Conservation (phyloP, 2,888 invertebrate species). For the Mycogona germanica region DNA sequence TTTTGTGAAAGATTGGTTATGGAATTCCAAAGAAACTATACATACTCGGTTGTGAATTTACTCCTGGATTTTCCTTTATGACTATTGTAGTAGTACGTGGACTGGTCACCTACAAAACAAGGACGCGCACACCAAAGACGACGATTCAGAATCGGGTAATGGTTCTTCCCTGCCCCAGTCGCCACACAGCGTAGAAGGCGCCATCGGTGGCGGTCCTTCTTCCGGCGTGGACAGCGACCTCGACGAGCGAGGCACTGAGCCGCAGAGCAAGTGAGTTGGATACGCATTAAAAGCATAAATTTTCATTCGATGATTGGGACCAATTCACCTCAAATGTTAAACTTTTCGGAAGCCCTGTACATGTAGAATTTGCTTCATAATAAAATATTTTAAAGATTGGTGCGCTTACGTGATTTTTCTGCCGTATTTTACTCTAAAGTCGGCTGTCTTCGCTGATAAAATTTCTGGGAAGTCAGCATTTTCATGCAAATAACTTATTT, state of each 20-base stretch:
- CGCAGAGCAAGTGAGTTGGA: conserved; percentile 28
- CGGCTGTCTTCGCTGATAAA: too few species aligned
- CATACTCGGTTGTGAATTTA: not conserved
- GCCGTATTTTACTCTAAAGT: too few species aligned
- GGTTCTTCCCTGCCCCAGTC: conserved; percentile 92
- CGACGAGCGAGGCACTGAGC: conserved; percentile 50
- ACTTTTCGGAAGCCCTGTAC: too few species aligned
- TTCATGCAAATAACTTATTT: conserved; percentile 4
- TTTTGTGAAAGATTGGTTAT: too few species aligned
- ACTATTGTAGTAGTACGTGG: conserved; percentile 18
- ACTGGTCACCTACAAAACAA: conserved; percentile 12
- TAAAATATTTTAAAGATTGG: too few species aligned
- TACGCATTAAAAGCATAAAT: too few species aligned
- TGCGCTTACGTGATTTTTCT: too few species aligned
- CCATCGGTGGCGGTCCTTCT: conserved; percentile 37
- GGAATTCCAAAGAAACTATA: too few species aligned
- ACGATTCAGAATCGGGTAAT: conserved; percentile 92
- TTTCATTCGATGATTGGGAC: too few species aligned
- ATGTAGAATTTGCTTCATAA: too few species aligned
- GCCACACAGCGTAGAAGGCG: conserved; percentile 75
- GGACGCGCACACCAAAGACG: conserved; percentile 45
- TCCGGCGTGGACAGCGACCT: conserved; percentile 54
- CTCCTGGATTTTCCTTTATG: too few species aligned
- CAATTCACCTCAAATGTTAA: too few species aligned
- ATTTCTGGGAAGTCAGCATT: not conserved